Evolutionary conservation across 2,797 vertebrate genomes (phyloP), one percentile per base, ranked within the genome.

Genomic region (Acipenser transmontanus): DNA sequence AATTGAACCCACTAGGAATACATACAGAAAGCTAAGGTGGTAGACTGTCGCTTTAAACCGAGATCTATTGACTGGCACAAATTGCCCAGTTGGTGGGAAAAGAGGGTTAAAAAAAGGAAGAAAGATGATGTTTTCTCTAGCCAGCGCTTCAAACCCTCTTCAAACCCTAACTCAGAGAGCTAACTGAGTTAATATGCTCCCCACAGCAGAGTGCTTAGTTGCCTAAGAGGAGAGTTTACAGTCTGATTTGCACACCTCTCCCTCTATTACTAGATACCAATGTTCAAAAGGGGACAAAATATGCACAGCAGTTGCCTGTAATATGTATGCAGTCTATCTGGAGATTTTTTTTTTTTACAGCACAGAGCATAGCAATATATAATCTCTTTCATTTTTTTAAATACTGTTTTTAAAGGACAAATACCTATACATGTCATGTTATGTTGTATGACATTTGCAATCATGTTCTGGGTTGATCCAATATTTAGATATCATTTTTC

Each of bases 1-100:
- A 87, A 89, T 91, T 79, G 82, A 79, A 71, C 73, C 78, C 73
- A 80, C 47, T 68, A 68, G 82, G 81, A 69, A 84, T 82, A 77
- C 34, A 68, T 74, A 78, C 78, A 74, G 66, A 82, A 79, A 65
- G 75, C 70, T 79, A 76, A 71, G 72, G 76, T 72, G 74, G 82
- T 82, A 84, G 3, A 85, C 84, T 86, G 78, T 80, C 71, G 9
- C 62, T 20, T 48, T n/a, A 65, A 62, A 63, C 48, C 73, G 65
- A 73, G 73, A 85, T 87, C 87, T 88, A 90, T 87, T 86, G 81
- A 89, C 81, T 84, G 78, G 78, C 72, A 68, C 70, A 69, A 69
- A 81, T 76, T 34, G 69, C 54, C 68, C 66, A 65, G 73, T 75
- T 70, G 72, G 60, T 71, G 71, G 76, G 74, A 68, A 66, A 71